phyloP scores from a whole-genome alignment of 2,888 invertebrate species.

The Lycia hirtaria region DNA sequence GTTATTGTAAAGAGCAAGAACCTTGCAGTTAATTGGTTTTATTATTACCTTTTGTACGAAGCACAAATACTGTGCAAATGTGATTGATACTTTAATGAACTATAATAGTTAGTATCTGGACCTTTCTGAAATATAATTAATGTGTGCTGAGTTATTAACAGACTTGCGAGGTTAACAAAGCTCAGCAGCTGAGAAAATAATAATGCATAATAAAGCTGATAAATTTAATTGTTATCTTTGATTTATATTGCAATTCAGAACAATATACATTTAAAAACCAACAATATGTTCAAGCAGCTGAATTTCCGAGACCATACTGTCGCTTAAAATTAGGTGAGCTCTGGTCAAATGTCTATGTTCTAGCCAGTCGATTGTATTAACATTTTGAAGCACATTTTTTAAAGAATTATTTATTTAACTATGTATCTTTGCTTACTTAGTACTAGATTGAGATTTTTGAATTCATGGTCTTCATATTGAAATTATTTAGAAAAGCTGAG shows the following conservation, averaged over 20 bases:
- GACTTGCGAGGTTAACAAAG: conserved; percentile 10
- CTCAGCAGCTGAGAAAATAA: neutral
- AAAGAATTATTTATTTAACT: too few relatives aligned
- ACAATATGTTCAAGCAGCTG: too few relatives aligned
- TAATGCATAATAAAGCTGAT: neutral
- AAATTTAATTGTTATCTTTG: neutral
- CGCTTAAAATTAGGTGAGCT: too few relatives aligned
- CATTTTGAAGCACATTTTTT: too few relatives aligned
- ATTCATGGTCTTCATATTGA: too few relatives aligned
- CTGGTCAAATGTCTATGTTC: too few relatives aligned
- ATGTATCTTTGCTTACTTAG: too few relatives aligned
- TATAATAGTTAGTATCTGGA: conserved; percentile 33
- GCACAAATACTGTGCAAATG: conserved; percentile 53
- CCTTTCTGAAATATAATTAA: conserved; percentile 5
- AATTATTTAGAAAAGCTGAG: too few relatives aligned
- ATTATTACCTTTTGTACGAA: conserved; percentile 48
- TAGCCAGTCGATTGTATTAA: too few relatives aligned
- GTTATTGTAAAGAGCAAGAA: conserved; percentile 48
- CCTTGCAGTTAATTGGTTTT: conserved; percentile 57
- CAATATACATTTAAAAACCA: too few relatives aligned
- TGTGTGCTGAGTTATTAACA: neutral
- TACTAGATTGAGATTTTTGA: too few relatives aligned
- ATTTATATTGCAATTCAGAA: neutral
- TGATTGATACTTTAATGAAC: conserved; percentile 39
- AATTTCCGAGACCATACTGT: too few relatives aligned